phyloP scores from a whole-genome alignment of 2,888 invertebrate species.

The Eueremaeus valkanovi region DNA sequence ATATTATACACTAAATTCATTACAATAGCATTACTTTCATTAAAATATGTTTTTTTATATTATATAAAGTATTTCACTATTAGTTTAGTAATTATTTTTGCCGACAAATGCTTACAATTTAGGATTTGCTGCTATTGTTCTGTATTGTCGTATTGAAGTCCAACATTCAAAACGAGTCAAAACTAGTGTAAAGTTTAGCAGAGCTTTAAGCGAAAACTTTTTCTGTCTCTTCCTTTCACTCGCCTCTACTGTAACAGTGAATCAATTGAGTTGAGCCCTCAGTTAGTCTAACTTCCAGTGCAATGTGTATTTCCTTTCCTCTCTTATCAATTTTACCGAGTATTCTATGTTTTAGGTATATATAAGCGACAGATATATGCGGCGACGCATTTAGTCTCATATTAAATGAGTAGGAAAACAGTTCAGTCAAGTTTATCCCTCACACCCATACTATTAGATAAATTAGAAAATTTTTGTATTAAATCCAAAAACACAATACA shows the following conservation, averaged over 20 bases:
- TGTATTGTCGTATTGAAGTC: not conserved
- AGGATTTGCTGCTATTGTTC: not conserved
- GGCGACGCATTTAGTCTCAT: conserved; percentile 14
- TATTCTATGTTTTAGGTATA: not conserved
- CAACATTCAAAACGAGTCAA: not conserved
- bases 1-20: conserved; percentile 31
- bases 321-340: not conserved
- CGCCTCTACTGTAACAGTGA: not conserved
- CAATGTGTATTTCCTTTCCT: not conserved
- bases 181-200: not conserved
- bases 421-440: not conserved
- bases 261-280: conserved; percentile 1
- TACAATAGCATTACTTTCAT: conserved; percentile 9
- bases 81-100: too few relatives aligned
- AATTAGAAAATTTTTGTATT: conserved; percentile 23
- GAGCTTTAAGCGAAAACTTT: not conserved
- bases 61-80: not conserved
- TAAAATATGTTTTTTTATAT: not conserved
- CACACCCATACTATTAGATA: conserved; percentile 37
- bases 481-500: conserved; percentile 1
- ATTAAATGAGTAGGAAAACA: conserved; percentile 26
- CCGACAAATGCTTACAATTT: not conserved
- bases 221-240: not conserved
- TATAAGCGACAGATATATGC: not conserved
- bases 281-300: conserved; percentile 3